Evolutionary conservation across 2,113 vertebrate genomes (phyloP), one percentile per base, ranked within the genome.

Genomic region (Illadopsis cleaveri): DNA sequence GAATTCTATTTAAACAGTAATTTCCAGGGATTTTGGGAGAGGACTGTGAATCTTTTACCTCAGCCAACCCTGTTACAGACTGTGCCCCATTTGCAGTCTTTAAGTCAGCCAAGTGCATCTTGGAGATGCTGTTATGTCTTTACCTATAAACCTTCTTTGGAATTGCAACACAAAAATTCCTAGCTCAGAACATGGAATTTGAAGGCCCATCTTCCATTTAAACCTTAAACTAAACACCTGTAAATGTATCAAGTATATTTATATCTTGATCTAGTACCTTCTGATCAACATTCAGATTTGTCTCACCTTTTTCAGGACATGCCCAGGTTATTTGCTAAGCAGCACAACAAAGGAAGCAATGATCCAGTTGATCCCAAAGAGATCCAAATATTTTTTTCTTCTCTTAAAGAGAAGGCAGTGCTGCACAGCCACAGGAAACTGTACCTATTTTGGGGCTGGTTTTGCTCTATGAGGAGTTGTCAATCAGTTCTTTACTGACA

Each of bases 11-110:
- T 96, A 93, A 98, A 90, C 82, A 96, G 89, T 60, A 87, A 94
- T 98, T 98, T 97, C 81, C 88, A 92, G 79, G 87, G 51, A 97
- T 94, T 97, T 96, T 97, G 94, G 90, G 97, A 96, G 79, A 97
- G 68, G 42, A 88, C 44, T 71, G 82, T 93, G 90, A 97, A 97
- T 78, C 44, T 94, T 96, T 97, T 96, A 91, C 94, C 93, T 97
- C 83, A 86, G 58, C 83, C 91, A 89, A 96, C 89, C 89, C 68
- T 91, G 50, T 87, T 94, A 90, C 66, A 87, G 84, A 91, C 68
- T n/a, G 18, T 96, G 92, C 76, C 85, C 85, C 73, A 71, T 8
- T 60, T 94, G 78, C 90, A 83, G 80, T 95, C 92, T 96, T 92
- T 78, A 85, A 91, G 69, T 89, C 79, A 87, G 81, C 71, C 95